phyloP scores from a whole-genome alignment of 2,797 vertebrate genomes.

The Syngnathus acus region DNA sequence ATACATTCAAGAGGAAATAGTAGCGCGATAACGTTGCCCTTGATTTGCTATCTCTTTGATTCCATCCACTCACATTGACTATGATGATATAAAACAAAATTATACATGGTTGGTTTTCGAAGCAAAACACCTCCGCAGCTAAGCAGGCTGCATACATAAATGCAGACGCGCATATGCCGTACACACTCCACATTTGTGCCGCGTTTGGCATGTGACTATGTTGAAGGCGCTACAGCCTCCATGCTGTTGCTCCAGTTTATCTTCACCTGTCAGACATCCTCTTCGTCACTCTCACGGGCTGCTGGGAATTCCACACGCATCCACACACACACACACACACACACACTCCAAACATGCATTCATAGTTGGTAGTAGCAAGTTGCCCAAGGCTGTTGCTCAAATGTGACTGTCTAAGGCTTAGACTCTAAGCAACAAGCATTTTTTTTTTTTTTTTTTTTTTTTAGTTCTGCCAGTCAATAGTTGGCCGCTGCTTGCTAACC shows the following conservation, averaged over 20 bases:
- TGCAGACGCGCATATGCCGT: constrained; percentile 10
- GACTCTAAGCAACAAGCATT: constrained; percentile 38
- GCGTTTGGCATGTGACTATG: constrained; percentile 10
- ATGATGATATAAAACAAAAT: constrained; percentile 9
- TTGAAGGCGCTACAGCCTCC: constrained; percentile 15
- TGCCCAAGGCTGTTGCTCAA: constrained; percentile 53
- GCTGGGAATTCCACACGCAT: constrained; percentile 34
- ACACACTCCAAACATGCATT: constrained; percentile 6
- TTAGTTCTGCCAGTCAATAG: constrained; percentile 51
- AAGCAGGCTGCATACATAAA: not conserved
- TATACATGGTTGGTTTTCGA: not conserved
- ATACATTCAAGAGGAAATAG: no score
- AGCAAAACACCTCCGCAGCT: constrained; percentile 6
- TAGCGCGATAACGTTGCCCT: no score
- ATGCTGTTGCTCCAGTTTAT: constrained; percentile 38
- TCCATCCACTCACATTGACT: constrained; percentile 12
- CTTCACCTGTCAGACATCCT: constrained; percentile 46
- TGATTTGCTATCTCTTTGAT: not conserved
- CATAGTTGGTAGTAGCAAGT: constrained; percentile 20
- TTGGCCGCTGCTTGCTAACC: constrained; percentile 32
- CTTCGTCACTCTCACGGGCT: constrained; percentile 30
- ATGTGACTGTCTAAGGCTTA: constrained; percentile 34
- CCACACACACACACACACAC: constrained; percentile 7
- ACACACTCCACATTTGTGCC: constrained; percentile 19
- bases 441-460: constrained; percentile 39